Conservation (phyloP, 2,888 invertebrate genomes). For the Abrostola triplasia region DNA sequence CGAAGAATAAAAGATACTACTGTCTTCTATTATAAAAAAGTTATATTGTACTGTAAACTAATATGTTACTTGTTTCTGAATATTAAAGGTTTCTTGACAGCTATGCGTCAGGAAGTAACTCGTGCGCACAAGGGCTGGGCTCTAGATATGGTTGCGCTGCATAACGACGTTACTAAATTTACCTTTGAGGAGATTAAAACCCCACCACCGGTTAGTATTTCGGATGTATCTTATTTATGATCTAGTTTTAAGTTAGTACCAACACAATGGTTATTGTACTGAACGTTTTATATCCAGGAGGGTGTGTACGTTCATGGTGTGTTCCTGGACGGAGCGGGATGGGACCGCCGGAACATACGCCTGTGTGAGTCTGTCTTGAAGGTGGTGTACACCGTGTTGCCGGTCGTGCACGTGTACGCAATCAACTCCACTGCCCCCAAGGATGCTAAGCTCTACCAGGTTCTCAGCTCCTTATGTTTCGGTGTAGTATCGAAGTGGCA, state of each 20-base stretch:
- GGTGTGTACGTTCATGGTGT: conserved; percentile 95
- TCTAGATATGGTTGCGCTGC: conserved; percentile 93
- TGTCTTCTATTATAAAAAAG: no score
- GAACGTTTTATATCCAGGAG: conserved; percentile 83
- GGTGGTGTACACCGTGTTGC: conserved; percentile 93
- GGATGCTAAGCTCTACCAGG: conserved; percentile 92
- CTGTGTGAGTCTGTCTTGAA: conserved; percentile 94
- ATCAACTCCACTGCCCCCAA: conserved; percentile 92
- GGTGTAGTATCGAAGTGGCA: no score
- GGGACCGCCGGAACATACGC: conserved; percentile 92
- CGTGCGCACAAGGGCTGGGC: conserved; percentile 97
- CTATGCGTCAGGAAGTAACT: conserved; percentile 97
- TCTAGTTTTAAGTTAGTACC: no score
- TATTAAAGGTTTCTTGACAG: conserved; percentile 93
- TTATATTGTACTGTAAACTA: no score
- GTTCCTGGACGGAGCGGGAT: conserved; percentile 95
- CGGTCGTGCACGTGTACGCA: conserved; percentile 94
- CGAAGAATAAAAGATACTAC: background rate
- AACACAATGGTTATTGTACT: background rate
- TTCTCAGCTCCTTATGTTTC: conserved; percentile 58
- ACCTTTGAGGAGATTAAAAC: conserved; percentile 91
- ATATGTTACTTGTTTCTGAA: background rate
- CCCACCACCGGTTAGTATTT: conserved; percentile 88
- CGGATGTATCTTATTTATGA: background rate
- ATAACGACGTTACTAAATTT: conserved; percentile 93